These are phyloP conservation scores for Monochamus saltuarius DNA, from an alignment of 1,140 invertebrate species.

Conservation along the genomic window DNA sequence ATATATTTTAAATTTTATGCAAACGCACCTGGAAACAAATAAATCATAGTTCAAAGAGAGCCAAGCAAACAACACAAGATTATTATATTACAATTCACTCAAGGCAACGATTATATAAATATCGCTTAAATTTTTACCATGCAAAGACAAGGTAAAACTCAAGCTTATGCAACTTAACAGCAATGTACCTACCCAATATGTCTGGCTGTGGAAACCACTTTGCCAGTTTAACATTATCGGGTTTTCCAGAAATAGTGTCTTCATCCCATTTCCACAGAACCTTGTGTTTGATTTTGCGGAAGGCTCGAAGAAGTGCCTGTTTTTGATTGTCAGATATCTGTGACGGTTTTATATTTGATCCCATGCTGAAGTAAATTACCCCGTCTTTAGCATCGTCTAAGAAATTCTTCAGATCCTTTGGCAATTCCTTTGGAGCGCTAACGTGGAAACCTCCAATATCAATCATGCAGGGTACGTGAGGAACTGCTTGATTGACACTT, in stretches of 20 bases:
- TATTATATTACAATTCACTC: no score
- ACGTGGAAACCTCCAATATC: slow-evolving; percentile 59
- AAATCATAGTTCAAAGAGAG: no score
- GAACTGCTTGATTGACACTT: slow-evolving; percentile 55
- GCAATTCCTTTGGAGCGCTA: slow-evolving; percentile 45
- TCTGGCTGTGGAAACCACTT: slow-evolving; percentile 33
- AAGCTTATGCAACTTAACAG: no score
- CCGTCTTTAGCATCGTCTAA: slow-evolving; percentile 55
- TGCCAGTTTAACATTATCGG: slow-evolving; percentile 25
- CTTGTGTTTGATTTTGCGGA: slow-evolving; percentile 51
- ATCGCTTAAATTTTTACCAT: no score
- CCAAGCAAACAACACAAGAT: no score
- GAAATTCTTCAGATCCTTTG: slow-evolving; percentile 53
- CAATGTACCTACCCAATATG: slow-evolving; percentile 38
- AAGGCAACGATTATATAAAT: no score
- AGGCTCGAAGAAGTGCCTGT: not conserved
- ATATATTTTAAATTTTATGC: no score
- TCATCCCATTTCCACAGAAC: slow-evolving; percentile 59
- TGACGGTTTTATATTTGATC: slow-evolving; percentile 53
- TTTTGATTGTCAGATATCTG: slow-evolving; percentile 15
- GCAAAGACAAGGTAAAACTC: no score
- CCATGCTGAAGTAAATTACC: slow-evolving; percentile 60
- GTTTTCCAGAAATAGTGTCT: slow-evolving; percentile 45
- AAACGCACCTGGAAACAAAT: no score
- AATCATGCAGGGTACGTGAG: slow-evolving; percentile 58